A percentile compares a stretch with the other conserved stretches of the same genome.
Conservation (phyloP, 2,888 invertebrate species). For the Cheilosia urbana region DNA sequence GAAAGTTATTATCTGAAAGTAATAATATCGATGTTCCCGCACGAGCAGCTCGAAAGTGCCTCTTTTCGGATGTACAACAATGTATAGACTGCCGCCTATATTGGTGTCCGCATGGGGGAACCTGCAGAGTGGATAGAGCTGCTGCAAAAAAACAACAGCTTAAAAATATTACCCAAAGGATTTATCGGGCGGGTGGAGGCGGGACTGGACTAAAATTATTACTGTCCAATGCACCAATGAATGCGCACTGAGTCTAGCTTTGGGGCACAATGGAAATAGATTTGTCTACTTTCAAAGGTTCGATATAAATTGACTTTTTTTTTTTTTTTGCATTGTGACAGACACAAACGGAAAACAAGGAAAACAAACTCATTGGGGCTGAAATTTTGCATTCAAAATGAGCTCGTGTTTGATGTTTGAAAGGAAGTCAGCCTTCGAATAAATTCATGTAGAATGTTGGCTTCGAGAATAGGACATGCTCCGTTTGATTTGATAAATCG, state of each 20-base stretch:
- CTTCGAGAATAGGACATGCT: too few relatives aligned
- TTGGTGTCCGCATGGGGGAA: background rate
- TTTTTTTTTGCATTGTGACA: background rate
- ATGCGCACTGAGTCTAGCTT: constrained; percentile 25
- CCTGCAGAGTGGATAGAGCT: constrained; percentile 4
- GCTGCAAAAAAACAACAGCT: background rate
- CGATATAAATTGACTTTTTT: constrained; percentile 40
- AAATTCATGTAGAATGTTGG: too few relatives aligned
- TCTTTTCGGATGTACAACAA: background rate
- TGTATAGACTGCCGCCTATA: background rate
- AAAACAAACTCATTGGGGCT: too few relatives aligned
- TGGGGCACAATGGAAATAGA: constrained; percentile 6
- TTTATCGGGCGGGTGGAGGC: constrained; percentile 5
- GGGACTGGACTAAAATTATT: constrained; percentile 10
- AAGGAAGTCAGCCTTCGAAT: too few relatives aligned
- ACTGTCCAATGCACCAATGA: constrained; percentile 30
- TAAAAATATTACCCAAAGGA: constrained; percentile 37
- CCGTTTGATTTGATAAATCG: too few relatives aligned
- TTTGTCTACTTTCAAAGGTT: constrained; percentile 19
- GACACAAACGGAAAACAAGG: too few relatives aligned
- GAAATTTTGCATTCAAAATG: too few relatives aligned
- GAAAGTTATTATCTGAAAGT: constrained; percentile 61
- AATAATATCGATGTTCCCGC: constrained; percentile 44
- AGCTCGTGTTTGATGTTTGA: too few relatives aligned
- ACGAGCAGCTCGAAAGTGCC: constrained; percentile 27